Percentiles rank a stretch among this genome's conserved stretches.
phyloP scores from a whole-genome alignment of 1,140 invertebrate genomes.

The Sitodiplosis mosellana region DNA sequence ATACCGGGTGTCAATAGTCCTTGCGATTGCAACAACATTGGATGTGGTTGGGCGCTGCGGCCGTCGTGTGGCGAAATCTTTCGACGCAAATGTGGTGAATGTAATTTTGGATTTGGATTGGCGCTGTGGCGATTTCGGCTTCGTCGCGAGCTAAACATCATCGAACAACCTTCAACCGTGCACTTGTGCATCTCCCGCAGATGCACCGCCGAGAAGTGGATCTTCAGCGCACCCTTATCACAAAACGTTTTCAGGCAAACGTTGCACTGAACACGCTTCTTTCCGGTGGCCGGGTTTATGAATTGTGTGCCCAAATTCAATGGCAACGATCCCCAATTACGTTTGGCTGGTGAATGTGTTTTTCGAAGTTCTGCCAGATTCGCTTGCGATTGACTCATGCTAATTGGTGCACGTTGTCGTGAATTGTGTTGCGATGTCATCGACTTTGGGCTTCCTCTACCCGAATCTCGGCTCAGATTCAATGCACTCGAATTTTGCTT shows the following conservation, averaged over 20 bases:
- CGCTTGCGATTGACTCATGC: slow-evolving; percentile 4
- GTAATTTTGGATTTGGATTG: slow-evolving; percentile 96
- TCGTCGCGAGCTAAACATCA: slow-evolving; percentile 96
- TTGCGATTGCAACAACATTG: slow-evolving; percentile 51
- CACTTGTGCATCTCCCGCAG: slow-evolving; percentile 98
- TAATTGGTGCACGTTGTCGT: slow-evolving; percentile 4
- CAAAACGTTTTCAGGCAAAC: slow-evolving; percentile 98
- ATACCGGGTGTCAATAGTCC: slow-evolving; percentile 40
- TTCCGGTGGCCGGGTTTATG: slow-evolving; percentile 79
- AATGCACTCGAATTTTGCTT: slow-evolving; percentile 26
- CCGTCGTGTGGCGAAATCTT: slow-evolving; percentile 89
- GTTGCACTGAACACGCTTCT: slow-evolving; percentile 95
- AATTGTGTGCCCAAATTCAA: slow-evolving; percentile 74
- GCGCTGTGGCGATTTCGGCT: slow-evolving; percentile 93
- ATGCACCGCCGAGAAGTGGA: slow-evolving; percentile 98
- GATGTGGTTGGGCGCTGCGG: slow-evolving; percentile 67
- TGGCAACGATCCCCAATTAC: slow-evolving; percentile 76
- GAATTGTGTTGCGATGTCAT: background rate
- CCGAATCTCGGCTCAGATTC: slow-evolving; percentile 37
- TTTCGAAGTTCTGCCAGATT: slow-evolving; percentile 34
- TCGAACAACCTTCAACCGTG: slow-evolving; percentile 94
- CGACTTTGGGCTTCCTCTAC: slow-evolving; percentile 9
- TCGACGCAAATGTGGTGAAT: slow-evolving; percentile 79
- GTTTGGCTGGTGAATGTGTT: slow-evolving; percentile 70
- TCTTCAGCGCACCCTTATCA: slow-evolving; percentile 98